These are phyloP conservation scores for Pampusana beccarii DNA, from an alignment of 2,113 vertebrate species.

Conservation along the genomic window DNA sequence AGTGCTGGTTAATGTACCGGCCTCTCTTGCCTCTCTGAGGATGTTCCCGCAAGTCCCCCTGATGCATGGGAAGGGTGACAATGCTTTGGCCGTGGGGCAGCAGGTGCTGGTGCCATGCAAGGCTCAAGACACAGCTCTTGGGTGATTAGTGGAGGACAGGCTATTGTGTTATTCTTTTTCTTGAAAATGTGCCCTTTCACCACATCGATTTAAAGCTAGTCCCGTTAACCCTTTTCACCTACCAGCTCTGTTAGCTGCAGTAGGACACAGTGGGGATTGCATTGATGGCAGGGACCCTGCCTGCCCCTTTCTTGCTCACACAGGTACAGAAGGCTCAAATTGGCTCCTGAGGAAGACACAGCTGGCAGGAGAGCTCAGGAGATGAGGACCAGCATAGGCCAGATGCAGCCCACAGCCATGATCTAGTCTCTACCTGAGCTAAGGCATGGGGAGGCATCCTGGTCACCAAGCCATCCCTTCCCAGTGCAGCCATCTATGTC, in stretches of 20 bases:
- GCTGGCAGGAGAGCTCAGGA: neutral
- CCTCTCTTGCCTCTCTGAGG: neutral
- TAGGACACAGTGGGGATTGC: neutral
- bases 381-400: neutral
- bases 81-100: fast-evolving
- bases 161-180: neutral
- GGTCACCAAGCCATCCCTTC: neutral
- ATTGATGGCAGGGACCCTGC: neutral
- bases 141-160: neutral
- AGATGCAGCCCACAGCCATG: neutral
- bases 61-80: fast-evolving
- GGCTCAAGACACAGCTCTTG: neutral
- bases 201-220: neutral
- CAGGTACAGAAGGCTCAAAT: neutral
- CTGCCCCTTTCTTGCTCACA: neutral
- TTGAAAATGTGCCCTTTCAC: neutral
- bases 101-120: neutral
- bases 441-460: fast-evolving
- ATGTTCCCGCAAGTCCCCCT: neutral
- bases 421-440: neutral
- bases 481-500: fast-evolving
- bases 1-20: fast-evolving
- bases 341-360: neutral
- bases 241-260: neutral
- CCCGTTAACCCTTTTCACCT: neutral